Evolutionary conservation across 23 tunicate genomes (phyloP), one percentile per base, ranked within the genome.

Genomic region (Styela plicata): DNA sequence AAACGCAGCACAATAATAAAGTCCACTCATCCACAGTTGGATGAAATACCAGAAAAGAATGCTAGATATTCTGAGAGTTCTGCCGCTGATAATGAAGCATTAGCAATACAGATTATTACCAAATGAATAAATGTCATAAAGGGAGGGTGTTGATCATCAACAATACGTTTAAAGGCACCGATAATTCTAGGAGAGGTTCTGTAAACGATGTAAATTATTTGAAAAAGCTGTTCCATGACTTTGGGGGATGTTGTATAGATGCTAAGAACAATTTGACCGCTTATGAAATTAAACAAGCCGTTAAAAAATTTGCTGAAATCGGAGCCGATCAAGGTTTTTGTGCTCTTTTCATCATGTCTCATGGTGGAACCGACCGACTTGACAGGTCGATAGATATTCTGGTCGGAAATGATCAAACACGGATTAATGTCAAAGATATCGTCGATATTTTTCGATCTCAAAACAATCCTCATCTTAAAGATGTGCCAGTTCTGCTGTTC

Each of bases 291-390:
- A 0, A 18, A 0, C 23, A 0, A 67, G 24, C 1, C 16, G 31
- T 67, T 67, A 29, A 67, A 24, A 16, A 19, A 67, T 67, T 67
- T 67, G 71, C 71, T 16, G 18, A 67, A 67, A 18, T 22, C 17
- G 13, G 17, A 67, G 22, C 31, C 16, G 31, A 22, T 19, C 31
- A 25, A 25, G 71, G 31, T 19, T 67, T 67, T 29, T 67, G 71
- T 67, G 71, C 71, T 18, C 23, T 67, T 67, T 67, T 67, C 0
- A 29, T 67, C 22, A 67, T 67, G 71, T 67, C 71, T 67, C 71
- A 67, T 67, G 71, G 71, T 18, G 22, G 31, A 44, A n/a, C n/a
- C n/a, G n/a, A 5, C 57, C 13, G 13, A 44, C 13, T 44, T 13
- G 57, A 44, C 57, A 5, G 57, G 57, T 5, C 10, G 13, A 7